A percentile compares a stretch with the other conserved stretches of the same genome.
Conservation (phyloP, 2,888 invertebrate species). For the Pherbina coryleti region DNA sequence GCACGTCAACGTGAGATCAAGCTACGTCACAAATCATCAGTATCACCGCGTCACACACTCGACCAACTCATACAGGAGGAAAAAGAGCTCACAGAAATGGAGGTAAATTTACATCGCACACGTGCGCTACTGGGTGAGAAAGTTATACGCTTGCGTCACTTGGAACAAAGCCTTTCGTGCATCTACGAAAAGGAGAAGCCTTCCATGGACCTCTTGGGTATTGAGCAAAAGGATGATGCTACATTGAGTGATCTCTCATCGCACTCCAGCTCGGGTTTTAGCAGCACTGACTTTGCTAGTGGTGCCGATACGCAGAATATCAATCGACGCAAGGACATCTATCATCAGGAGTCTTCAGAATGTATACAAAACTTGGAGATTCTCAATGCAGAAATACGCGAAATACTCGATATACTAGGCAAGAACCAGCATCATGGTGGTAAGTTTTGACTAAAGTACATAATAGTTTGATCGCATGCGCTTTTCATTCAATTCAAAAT, state of each 20-base stretch:
- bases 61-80: constrained; percentile 76
- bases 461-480: not conserved
- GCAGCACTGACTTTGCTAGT: constrained; percentile 77
- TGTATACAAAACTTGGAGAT: constrained; percentile 79
- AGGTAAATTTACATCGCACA: constrained; percentile 85
- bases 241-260: constrained; percentile 78
- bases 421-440: constrained; percentile 71
- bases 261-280: constrained; percentile 73
- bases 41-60: constrained; percentile 59
- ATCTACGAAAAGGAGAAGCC: constrained; percentile 69
- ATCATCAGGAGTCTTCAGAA: constrained; percentile 76
- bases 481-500: too few species aligned
- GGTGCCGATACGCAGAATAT: constrained; percentile 69
- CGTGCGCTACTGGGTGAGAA: constrained; percentile 85
- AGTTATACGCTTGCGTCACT: constrained; percentile 82
- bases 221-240: constrained; percentile 72
- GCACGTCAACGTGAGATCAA: constrained; percentile 75
- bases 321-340: constrained; percentile 66
- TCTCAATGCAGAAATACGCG: constrained; percentile 78
- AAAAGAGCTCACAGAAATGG: constrained; percentile 85
- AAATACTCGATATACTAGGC: constrained; percentile 78
- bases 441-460: constrained; percentile 29
- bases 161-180: constrained; percentile 81
- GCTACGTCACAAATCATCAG: constrained; percentile 66
- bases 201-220: constrained; percentile 57